Conservation (phyloP, 2,797 vertebrate genomes). For the Potorous gilbertii region DNA sequence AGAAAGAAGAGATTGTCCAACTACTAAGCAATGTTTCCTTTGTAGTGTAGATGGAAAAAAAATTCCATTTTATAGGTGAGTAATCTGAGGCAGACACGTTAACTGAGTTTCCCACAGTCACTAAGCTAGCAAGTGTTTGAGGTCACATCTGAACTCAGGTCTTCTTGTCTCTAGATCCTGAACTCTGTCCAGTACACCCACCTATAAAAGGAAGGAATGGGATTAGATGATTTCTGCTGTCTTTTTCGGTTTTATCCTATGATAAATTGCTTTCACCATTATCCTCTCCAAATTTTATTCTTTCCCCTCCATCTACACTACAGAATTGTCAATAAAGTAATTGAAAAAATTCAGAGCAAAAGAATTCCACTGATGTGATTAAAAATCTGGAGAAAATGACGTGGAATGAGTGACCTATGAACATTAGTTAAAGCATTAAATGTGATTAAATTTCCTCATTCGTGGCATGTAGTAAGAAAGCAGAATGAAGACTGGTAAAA, state of each 20-base stretch:
- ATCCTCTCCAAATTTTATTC: not conserved
- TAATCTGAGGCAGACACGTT: not conserved
- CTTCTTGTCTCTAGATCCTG: not conserved
- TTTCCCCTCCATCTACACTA: not conserved
- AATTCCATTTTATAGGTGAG: not conserved
- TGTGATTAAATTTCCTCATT: not conserved
- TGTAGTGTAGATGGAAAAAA: not conserved
- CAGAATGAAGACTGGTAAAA: not conserved
- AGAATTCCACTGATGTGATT: not conserved
- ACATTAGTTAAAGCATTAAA: not conserved
- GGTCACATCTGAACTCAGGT: not conserved
- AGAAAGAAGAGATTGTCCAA: slow-evolving; percentile 17
- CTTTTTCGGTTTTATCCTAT: not conserved
- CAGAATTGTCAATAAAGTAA: not conserved
- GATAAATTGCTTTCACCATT: not conserved
- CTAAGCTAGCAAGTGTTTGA: not conserved
- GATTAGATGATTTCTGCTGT: not conserved
- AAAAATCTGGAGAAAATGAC: too few relatives aligned
- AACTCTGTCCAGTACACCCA: not conserved
- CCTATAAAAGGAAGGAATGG: not conserved
- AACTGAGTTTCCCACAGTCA: not conserved
- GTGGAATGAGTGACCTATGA: too few relatives aligned
- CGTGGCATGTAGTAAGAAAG: not conserved
- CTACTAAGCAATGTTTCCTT: not conserved
- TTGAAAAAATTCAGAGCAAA: not conserved